A percentile compares a stretch with the other conserved stretches of the same genome.
These are phyloP conservation scores for Prunella himalayana DNA, from an alignment of 2,113 vertebrate genomes.

Conservation along the genomic window DNA sequence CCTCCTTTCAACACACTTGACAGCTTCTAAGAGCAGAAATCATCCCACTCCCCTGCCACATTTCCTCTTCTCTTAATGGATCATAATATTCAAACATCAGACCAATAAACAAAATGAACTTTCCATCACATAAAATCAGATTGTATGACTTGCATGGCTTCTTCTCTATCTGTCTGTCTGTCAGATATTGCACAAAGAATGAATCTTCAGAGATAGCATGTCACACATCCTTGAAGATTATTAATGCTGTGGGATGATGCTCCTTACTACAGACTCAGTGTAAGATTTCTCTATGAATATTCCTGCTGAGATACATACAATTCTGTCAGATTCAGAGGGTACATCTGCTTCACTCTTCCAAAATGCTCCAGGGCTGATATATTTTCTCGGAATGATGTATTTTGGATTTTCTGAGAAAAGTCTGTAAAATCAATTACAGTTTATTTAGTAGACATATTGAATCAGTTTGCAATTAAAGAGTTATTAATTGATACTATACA, in stretches of 20 bases:
- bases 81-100: background rate
- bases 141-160: background rate
- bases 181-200: background rate
- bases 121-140: background rate
- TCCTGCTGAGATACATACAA: background rate
- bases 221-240: background rate
- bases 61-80: background rate
- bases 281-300: background rate
- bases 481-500: background rate
- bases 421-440: background rate
- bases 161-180: background rate
- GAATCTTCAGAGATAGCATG: background rate
- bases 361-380: background rate
- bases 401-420: background rate
- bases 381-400: accelerated
- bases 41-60: too few species aligned
- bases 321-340: background rate
- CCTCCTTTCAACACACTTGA: background rate
- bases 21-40: background rate
- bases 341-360: background rate
- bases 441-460: background rate
- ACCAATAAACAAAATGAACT: background rate
- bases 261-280: background rate
- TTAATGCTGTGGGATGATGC: background rate
- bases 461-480: background rate